phyloP scores from a whole-genome alignment of 2,888 invertebrate genomes.

The Rotaria sp. region DNA sequence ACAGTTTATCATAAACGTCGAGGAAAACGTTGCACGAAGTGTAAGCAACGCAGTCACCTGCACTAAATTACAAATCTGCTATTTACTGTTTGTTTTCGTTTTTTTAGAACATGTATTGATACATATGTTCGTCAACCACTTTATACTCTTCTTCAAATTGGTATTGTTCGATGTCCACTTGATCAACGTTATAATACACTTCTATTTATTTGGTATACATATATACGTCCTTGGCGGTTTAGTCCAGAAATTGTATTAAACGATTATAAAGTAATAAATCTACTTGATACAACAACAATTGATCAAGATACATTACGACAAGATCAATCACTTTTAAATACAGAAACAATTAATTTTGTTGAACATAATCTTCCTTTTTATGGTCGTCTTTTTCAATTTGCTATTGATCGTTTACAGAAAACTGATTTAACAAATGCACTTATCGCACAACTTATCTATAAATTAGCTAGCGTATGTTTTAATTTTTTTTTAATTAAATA shows the following conservation, averaged over 20 bases:
- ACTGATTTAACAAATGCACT: background rate
- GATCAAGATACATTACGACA: background rate
- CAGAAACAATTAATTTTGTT: background rate
- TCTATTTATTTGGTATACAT: background rate
- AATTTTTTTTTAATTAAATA: background rate
- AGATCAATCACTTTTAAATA: background rate
- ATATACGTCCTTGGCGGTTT: background rate
- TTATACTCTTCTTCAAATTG: background rate
- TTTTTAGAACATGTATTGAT: background rate
- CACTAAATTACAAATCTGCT: no score
- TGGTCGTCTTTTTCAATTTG: slow-evolving; percentile 10
- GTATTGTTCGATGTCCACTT: slow-evolving; percentile 22
- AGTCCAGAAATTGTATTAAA: background rate
- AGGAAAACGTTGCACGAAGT: no score
- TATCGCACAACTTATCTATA: background rate
- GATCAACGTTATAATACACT: slow-evolving; percentile 11
- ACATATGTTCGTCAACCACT: background rate
- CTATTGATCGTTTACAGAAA: slow-evolving; percentile 20
- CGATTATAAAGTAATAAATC: background rate
- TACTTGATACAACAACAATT: background rate
- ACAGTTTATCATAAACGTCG: no score
- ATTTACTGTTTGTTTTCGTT: no score
- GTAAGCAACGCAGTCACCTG: no score
- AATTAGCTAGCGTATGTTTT: background rate
- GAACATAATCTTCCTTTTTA: background rate